Percentiles rank a stretch among this genome's conserved stretches.
Conservation (phyloP, 1,140 invertebrate species). For the Hyposmocoma kahamanoa region DNA sequence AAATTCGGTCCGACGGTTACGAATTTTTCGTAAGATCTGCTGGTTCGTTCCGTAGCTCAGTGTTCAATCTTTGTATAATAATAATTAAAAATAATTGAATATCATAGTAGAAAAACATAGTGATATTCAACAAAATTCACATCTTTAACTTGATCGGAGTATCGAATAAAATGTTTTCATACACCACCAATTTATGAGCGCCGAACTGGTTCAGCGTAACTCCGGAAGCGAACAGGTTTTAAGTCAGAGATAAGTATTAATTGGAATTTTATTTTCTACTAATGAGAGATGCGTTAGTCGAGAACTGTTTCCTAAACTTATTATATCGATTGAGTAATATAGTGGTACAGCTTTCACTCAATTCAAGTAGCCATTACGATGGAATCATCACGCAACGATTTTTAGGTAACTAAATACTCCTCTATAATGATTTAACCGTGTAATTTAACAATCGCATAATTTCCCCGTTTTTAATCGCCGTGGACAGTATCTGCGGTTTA, state of each 20-base stretch:
- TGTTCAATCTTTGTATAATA: no score
- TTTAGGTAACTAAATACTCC: constrained; percentile 46
- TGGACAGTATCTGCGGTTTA: no score
- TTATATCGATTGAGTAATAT: constrained; percentile 55
- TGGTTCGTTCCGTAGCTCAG: no score
- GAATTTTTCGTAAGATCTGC: no score
- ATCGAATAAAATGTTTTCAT: no score
- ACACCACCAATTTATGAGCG: constrained; percentile 42
- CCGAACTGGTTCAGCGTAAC: constrained; percentile 54
- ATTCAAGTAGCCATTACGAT: constrained; percentile 52
- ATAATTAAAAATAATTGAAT: no score
- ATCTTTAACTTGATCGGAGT: no score
- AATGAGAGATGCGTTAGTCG: constrained; percentile 41
- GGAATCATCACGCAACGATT: constrained; percentile 44
- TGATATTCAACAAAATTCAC: no score
- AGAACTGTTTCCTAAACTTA: constrained; percentile 33
- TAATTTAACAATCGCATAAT: neutral
- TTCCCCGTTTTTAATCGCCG: neutral
- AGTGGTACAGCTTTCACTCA: constrained; percentile 51
- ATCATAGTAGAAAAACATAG: no score
- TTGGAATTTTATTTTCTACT: constrained; percentile 55
- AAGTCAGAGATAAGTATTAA: constrained; percentile 49
- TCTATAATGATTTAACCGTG: constrained; percentile 1
- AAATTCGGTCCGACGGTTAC: no score
- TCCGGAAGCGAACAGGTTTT: constrained; percentile 64